Evolutionary conservation across 2,113 vertebrate species (phyloP), one percentile per base, ranked within the genome.

Genomic region (Gopherus evgoodei): DNA sequence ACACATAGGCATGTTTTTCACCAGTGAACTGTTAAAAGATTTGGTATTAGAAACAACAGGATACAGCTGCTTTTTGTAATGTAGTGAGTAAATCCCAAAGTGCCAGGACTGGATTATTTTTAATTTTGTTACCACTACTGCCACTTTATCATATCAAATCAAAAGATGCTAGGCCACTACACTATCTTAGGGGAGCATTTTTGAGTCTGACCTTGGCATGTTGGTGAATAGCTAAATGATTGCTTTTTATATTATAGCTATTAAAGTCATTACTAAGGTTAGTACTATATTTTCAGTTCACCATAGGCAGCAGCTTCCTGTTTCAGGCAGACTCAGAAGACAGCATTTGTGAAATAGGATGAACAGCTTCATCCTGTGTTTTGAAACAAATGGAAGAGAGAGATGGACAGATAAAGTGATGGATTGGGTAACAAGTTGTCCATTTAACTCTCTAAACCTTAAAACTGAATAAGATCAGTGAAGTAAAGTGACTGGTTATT

Each of bases 51-150:
- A 88, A 96, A 95, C 94, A 94, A 91, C 69, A 95, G 94, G 87
- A 94, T 92, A 96, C 86, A 95, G 91, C 94, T 98, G 97, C 91
- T 92, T 69, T 92, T 95, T 29, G 11, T 89, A 91, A 91, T 24
- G 88, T 65, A 78, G 24, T n/a, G 54, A 13, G 2, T 84, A 95
- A 95, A 72, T 59, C 65, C 69, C 47, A 2, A 82, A 52, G 75
- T 89, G 86, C 87, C 90, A 91, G 88, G 52, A 65, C 89, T 86
- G 38, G 57, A 44, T 59, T 95, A 38, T 91, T 97, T 92, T 83
- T 82, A 93, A 88, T 83, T 88, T 31, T 4, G 14, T 94, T 96
- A 95, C 84, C 85, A 62, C 31, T 81, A 1, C 50, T 92, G 59
- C 22, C 79, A 49, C 31, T 91, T 96, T 81, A 72, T 95, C 95